Conservation (phyloP, 2,113 vertebrate species). For the rat (Rattus norvegicus) region DNA sequence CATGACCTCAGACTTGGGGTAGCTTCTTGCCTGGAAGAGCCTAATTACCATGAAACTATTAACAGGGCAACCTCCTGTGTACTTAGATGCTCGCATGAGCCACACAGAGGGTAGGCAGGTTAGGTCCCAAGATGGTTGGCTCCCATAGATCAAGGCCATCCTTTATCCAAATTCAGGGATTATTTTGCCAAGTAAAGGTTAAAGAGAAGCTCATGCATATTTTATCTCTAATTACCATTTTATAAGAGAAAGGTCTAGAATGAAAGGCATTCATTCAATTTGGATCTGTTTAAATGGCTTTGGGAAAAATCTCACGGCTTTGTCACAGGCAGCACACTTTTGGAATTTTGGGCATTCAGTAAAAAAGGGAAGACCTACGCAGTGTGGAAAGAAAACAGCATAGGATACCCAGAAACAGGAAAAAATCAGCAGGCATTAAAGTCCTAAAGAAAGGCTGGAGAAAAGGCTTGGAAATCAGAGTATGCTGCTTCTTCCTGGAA, state of each 20-base stretch:
- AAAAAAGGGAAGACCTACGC: neutral
- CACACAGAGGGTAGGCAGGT: neutral
- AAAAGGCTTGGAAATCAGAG: slow-evolving; percentile 39
- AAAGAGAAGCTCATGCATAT: neutral
- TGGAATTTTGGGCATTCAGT: neutral
- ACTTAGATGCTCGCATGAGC: neutral
- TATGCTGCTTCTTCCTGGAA: slow-evolving; percentile 21
- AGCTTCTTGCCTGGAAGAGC: neutral
- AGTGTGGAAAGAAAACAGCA: neutral
- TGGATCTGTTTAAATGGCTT: neutral
- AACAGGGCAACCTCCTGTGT: neutral
- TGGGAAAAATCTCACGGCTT: neutral
- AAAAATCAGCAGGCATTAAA: neutral
- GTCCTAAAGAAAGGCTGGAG: neutral
- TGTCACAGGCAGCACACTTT: neutral
- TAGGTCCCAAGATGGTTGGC: slow-evolving; percentile 5
- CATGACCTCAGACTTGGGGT: neutral
- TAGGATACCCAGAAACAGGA: neutral
- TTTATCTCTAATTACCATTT: slow-evolving; percentile 29
- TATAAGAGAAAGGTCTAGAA: slow-evolving; percentile 35
- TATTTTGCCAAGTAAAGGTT: slow-evolving; percentile 52
- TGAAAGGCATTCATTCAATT: slow-evolving; percentile 1
- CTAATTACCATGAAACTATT: slow-evolving; percentile 4
- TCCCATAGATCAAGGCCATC: neutral
- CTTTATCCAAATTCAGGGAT: slow-evolving; percentile 4